A percentile compares a stretch with the other conserved stretches of the same genome.
Conservation (phyloP, 2,113 vertebrate species). For the Progne subis region DNA sequence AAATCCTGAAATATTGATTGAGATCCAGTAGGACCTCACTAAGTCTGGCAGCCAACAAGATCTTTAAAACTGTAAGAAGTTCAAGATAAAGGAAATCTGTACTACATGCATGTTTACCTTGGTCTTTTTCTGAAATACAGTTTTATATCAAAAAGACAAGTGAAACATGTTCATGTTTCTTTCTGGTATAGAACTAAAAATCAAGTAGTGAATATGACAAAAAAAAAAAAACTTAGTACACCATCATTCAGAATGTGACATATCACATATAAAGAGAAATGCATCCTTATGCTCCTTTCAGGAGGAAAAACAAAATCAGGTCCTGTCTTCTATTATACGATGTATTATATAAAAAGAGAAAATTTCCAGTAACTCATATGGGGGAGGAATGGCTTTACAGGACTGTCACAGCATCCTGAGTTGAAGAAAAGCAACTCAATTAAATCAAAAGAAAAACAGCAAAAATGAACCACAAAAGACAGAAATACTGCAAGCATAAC, state of each 20-base stretch:
- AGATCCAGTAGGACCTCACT: neutral
- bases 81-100: neutral
- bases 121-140: neutral
- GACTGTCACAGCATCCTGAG: neutral
- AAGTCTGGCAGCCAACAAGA: neutral
- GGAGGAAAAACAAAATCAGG: neutral
- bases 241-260: neutral
- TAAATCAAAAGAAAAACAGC: neutral
- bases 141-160: neutral
- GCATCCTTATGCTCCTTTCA: neutral
- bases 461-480: conserved; percentile 11
- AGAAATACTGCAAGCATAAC: neutral
- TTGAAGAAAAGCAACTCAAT: neutral
- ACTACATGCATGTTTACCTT: neutral
- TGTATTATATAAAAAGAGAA: neutral
- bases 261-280: neutral
- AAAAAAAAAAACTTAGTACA: neutral
- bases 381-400: neutral
- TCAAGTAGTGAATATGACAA: neutral
- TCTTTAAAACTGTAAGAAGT: neutral
- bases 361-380: neutral
- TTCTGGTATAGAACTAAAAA: neutral
- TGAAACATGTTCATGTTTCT: neutral
- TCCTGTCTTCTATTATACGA: neutral
- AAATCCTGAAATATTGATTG: neutral